These are phyloP conservation scores for Spea hammondii DNA, from an alignment of 2,797 vertebrate genomes.

Conservation along the genomic window DNA sequence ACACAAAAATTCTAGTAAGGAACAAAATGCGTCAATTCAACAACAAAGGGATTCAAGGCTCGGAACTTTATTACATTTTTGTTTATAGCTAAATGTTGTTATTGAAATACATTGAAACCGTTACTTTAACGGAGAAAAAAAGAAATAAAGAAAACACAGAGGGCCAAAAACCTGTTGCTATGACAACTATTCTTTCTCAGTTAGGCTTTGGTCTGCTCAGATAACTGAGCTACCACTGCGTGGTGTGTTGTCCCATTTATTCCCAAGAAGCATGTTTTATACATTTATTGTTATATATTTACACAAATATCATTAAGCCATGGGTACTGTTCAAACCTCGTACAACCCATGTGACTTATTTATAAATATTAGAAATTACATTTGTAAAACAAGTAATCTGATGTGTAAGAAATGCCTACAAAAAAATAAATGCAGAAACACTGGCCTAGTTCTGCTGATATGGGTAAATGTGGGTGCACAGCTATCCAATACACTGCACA, in stretches of 20 bases:
- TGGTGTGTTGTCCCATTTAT: constrained; percentile 19
- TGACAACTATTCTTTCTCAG: constrained; percentile 67
- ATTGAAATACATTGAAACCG: constrained; percentile 38
- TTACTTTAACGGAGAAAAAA: not conserved
- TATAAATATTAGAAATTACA: no score
- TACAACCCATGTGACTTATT: not conserved
- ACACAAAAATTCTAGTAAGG: no score
- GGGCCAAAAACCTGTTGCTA: constrained; percentile 68
- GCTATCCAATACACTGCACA: not conserved
- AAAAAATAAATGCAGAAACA: not conserved
- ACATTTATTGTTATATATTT: constrained; percentile 14
- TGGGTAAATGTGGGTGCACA: not conserved
- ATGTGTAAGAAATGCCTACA: no score
- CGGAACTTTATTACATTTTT: not conserved
- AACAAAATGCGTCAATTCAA: no score
- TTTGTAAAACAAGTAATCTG: no score
- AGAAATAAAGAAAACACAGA: constrained; percentile 41
- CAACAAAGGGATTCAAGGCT: no score
- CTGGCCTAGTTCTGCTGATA: not conserved
- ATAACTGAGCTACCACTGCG: constrained; percentile 52
- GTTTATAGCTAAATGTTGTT: constrained; percentile 26
- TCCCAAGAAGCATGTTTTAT: constrained; percentile 10
- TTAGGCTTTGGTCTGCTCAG: constrained; percentile 63
- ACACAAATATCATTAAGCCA: not conserved
- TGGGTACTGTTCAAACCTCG: not conserved